Evolutionary conservation across 2,113 vertebrate species (phyloP).

Genomic region (Propithecus coquereli): DNA sequence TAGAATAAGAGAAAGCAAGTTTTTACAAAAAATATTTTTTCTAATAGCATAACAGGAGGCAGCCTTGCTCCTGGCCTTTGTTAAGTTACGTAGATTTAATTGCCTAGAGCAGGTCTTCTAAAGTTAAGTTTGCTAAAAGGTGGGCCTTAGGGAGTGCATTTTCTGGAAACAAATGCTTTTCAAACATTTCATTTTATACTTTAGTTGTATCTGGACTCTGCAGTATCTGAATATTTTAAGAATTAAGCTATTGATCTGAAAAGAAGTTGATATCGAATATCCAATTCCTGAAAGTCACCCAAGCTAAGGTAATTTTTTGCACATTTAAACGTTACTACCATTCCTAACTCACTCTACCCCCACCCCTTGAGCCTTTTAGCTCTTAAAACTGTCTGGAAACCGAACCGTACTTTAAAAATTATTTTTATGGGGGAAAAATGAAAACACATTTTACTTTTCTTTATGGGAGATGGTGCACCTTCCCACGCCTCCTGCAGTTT

Average conservation of each 20-base stretch:
- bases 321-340: conserved; percentile 35
- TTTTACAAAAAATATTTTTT: conserved; percentile 66
- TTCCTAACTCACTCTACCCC: neutral
- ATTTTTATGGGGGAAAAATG: conserved; percentile 62
- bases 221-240: conserved; percentile 44
- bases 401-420: conserved; percentile 64
- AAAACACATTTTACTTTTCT: conserved; percentile 60
- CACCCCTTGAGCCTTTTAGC: conserved; percentile 34
- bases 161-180: conserved; percentile 65
- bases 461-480: conserved; percentile 46
- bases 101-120: conserved; percentile 75
- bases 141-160: conserved; percentile 44
- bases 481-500: neutral
- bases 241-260: conserved; percentile 58
- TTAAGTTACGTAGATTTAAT: conserved; percentile 65
- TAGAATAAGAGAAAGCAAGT: conserved; percentile 41
- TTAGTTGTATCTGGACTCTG: conserved; percentile 59
- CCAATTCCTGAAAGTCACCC: conserved; percentile 34
- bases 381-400: conserved; percentile 69
- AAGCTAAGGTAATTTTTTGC: conserved; percentile 64
- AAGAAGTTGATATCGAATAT: conserved; percentile 53
- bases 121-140: conserved; percentile 74
- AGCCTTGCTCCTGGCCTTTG: conserved; percentile 69
- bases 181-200: conserved; percentile 69
- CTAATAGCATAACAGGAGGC: conserved; percentile 63